A percentile compares a stretch with the other conserved stretches of the same genome.
Conservation (phyloP, 1,140 invertebrate genomes). For the Zophobas morio region DNA sequence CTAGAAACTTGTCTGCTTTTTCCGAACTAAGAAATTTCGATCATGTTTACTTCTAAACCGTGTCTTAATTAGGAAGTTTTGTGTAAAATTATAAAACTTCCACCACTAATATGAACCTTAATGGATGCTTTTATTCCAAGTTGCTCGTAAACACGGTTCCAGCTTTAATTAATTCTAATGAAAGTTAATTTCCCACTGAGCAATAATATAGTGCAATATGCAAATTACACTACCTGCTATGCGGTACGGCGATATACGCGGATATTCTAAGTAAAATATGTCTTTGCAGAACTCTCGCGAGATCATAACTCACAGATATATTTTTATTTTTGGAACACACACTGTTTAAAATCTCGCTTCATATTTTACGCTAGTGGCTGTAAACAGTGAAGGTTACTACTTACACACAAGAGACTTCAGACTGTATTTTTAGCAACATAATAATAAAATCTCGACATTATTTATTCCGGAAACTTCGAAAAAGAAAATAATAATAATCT, state of each 20-base stretch:
- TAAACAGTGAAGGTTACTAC: no score
- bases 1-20: no score
- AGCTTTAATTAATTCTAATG: slow-evolving; percentile 41
- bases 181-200: slow-evolving; percentile 41
- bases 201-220: slow-evolving; percentile 42
- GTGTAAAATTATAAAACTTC: slow-evolving; percentile 21
- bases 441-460: not conserved
- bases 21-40: no score
- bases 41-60: no score
- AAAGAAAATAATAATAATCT: slow-evolving; percentile 12
- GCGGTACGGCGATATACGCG: slow-evolving; percentile 22
- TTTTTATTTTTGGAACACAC: not conserved
- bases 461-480: not conserved
- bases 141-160: slow-evolving; percentile 20
- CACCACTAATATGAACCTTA: slow-evolving; percentile 21
- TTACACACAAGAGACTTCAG: no score
- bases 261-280: slow-evolving; percentile 41
- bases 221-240: slow-evolving; percentile 38
- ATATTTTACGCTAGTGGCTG: not conserved
- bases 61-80: not conserved
- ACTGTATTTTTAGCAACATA: no score
- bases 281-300: slow-evolving; percentile 22
- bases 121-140: slow-evolving; percentile 32
- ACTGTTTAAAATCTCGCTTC: slow-evolving; percentile 1
- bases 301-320: slow-evolving; percentile 34